phyloP scores from a whole-genome alignment of 2,797 vertebrate species.

The Scleropages formosus region DNA sequence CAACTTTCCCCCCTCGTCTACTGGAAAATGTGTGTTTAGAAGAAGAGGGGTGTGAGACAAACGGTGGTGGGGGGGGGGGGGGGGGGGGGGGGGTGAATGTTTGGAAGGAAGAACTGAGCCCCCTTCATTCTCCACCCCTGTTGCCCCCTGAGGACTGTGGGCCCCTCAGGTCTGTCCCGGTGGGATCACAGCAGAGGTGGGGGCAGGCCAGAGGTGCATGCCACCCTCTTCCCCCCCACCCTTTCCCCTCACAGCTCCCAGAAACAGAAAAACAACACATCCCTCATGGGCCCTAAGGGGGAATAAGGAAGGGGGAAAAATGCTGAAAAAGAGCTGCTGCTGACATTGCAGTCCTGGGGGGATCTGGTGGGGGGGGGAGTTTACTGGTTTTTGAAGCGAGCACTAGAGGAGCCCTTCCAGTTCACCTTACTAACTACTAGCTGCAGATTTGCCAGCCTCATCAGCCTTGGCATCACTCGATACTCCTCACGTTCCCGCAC shows the following conservation, averaged over 20 bases:
- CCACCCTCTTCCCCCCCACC: conserved; percentile 24
- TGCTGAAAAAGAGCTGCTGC: conserved; percentile 47
- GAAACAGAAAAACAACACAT: conserved; percentile 57
- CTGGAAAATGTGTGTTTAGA: conserved; percentile 73
- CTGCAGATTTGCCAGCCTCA: too few species aligned
- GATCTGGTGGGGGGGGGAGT: conserved; percentile 15
- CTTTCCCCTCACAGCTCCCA: conserved; percentile 36
- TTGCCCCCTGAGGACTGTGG: conserved; percentile 41
- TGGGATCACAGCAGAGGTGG: conserved; percentile 40
- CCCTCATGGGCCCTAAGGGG: conserved; percentile 46
- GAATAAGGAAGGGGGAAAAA: conserved; percentile 50
- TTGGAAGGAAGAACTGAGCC: conserved; percentile 51
- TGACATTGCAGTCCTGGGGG: conserved; percentile 44
- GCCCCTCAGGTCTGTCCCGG: conserved; percentile 46
- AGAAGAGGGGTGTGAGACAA: conserved; percentile 39
- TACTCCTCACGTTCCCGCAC: too few species aligned
- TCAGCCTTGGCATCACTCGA: too few species aligned
- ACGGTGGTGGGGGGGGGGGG: conserved; percentile 33
- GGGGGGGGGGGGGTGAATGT: conserved; percentile 43
- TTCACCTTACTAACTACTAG: too few species aligned
- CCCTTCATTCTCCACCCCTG: conserved; percentile 17
- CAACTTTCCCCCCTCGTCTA: conserved; percentile 40
- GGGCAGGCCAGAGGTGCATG: conserved; percentile 48
- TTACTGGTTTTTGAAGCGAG: too few species aligned
- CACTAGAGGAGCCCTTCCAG: too few species aligned